Percentiles rank a stretch among this genome's conserved stretches.
Conservation (phyloP, 2,113 vertebrate species). For the Pagrus major region DNA sequence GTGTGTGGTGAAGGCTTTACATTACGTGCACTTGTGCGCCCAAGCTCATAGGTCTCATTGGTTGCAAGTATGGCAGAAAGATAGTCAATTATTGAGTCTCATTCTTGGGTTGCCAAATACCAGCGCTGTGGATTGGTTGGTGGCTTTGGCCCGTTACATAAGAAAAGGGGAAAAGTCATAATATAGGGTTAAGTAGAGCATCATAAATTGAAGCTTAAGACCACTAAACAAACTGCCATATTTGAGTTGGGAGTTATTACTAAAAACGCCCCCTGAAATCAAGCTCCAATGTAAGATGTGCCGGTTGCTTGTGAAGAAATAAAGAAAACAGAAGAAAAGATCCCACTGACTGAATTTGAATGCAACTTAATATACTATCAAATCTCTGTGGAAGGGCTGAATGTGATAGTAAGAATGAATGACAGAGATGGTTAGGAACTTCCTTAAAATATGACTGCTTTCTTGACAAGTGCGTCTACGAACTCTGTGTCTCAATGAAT, state of each 20-base stretch:
- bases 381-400: background rate
- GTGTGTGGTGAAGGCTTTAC: too few relatives aligned
- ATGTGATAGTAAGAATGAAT: background rate
- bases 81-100: too few relatives aligned
- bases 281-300: background rate
- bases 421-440: background rate
- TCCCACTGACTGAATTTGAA: background rate
- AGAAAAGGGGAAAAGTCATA: too few relatives aligned
- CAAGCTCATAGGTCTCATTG: too few relatives aligned
- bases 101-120: too few relatives aligned
- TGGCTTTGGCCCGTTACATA: too few relatives aligned
- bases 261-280: background rate
- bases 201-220: too few relatives aligned
- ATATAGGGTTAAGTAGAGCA: too few relatives aligned
- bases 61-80: too few relatives aligned
- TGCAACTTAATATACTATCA: background rate
- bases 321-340: background rate
- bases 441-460: constrained; percentile 16
- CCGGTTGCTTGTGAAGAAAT: background rate
- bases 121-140: too few relatives aligned
- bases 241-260: background rate
- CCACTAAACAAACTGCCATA: too few relatives aligned
- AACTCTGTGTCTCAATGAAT: constrained; percentile 26
- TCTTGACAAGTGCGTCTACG: constrained; percentile 10
- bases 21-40: too few relatives aligned